phyloP scores from a whole-genome alignment of 2,113 vertebrate species.

The Fregetta grallaria region DNA sequence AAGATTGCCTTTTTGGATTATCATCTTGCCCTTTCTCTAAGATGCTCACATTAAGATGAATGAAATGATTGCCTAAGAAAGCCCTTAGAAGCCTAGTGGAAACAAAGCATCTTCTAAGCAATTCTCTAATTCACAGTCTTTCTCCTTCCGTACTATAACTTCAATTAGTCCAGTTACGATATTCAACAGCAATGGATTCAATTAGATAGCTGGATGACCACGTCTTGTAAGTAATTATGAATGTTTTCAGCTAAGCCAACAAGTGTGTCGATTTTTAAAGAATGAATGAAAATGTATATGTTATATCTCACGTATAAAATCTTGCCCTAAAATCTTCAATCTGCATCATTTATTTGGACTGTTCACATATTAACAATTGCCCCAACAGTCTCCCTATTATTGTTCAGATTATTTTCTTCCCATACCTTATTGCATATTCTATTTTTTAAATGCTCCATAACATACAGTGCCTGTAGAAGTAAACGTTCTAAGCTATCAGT shows the following conservation, averaged over 20 bases:
- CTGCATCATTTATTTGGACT: background rate
- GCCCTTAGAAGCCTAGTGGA: background rate
- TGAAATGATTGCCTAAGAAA: constrained; percentile 3
- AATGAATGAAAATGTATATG: background rate
- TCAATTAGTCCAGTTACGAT: background rate
- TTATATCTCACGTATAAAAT: background rate
- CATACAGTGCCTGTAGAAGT: constrained; percentile 3
- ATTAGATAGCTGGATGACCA: constrained; percentile 1
- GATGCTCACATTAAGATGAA: constrained; percentile 9
- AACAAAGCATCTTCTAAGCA: constrained; percentile 4
- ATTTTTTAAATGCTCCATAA: constrained; percentile 46
- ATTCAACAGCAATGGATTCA: background rate
- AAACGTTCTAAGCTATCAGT: constrained; percentile 55
- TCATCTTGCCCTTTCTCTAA: constrained; percentile 3
- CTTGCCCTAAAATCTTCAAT: background rate
- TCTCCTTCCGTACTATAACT: background rate
- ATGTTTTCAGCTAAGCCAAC: constrained; percentile 23
- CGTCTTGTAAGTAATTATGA: constrained; percentile 22
- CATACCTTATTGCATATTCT: background rate
- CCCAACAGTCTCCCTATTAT: background rate
- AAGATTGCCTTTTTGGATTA: constrained; percentile 30
- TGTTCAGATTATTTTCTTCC: constrained; percentile 7
- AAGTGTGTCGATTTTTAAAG: background rate
- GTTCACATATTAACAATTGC: background rate
- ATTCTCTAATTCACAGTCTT: background rate